Conservation (phyloP, 2,888 invertebrate genomes). For the Steinernema carpocapsae region DNA sequence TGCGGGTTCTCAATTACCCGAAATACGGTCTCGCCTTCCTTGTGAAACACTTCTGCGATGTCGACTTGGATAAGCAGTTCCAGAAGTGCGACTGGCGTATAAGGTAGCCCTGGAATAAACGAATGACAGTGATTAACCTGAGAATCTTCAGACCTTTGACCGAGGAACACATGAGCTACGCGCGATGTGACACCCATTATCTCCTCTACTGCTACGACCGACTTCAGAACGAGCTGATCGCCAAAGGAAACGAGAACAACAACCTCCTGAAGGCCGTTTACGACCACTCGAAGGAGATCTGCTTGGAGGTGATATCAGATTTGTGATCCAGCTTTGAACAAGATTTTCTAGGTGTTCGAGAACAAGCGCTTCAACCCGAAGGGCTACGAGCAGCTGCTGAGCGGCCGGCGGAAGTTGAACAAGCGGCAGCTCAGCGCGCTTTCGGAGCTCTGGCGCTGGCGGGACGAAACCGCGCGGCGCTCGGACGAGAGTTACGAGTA, state of each 20-base stretch:
- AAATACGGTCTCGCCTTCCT: constrained; percentile 77
- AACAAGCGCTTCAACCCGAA: constrained; percentile 79
- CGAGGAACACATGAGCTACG: constrained; percentile 81
- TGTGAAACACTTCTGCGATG: constrained; percentile 79
- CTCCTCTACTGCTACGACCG: constrained; percentile 84
- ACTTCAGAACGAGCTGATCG: constrained; percentile 75
- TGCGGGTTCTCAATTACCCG: constrained; percentile 51
- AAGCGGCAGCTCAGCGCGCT: constrained; percentile 77
- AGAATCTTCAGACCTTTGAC: constrained; percentile 79
- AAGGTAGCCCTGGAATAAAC: constrained; percentile 72
- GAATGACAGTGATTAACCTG: neutral
- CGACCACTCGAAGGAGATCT: constrained; percentile 79
- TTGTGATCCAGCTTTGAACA: neutral
- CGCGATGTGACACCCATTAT: constrained; percentile 91
- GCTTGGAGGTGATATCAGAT: constrained; percentile 76
- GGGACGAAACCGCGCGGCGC: constrained; percentile 81
- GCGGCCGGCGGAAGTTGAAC: constrained; percentile 78
- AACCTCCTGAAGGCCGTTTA: no score
- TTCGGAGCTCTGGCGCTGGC: constrained; percentile 83
- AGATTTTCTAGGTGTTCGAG: constrained; percentile 70
- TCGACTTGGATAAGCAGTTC: constrained; percentile 84
- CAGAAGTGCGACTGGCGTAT: constrained; percentile 95
- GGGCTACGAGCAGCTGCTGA: constrained; percentile 77
- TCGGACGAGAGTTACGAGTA: constrained; percentile 92
- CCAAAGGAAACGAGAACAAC: constrained; percentile 74